Evolutionary conservation across 1,140 invertebrate species (phyloP), one percentile per base, ranked within the genome.

Genomic region (Pseudobourletiella spinata): DNA sequence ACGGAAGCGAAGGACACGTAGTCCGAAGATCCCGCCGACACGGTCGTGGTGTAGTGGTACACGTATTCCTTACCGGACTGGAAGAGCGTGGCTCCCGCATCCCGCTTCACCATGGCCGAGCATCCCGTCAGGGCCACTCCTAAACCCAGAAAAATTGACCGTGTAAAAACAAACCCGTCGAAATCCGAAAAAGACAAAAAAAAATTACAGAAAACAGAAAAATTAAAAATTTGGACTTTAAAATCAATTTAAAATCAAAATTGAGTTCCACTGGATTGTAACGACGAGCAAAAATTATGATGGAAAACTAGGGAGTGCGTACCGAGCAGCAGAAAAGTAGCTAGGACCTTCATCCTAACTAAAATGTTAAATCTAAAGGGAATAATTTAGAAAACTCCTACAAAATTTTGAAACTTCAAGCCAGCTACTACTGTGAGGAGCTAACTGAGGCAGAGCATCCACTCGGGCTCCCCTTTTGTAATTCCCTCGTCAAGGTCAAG

Each of bases 1-100:
- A 46, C 42, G 22, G 64, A 66, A 3, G 61, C 64, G 26, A 64
- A 69, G 22, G 39, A 26, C 15, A 64, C 55, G 55, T 69, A 69
- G 39, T 69, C 67, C 4, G 46, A 35, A 4, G 67, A 66, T 20
- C 67, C 67, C 24, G 67, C 64, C 2, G 44, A 11, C n/a, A 66
- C 42, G 2, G 48, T 24, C 11, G 64, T 32, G 4, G 25, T n/a
- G 48, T 61, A 69, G 14, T 50, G 20, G 61, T 69, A 69, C 8
- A 64, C 35, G 50, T 66, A 66, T 51, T 69, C 67, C 48, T 66
- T 66, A 6, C 67, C 67, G 18, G 54, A 44, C 16, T 61, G 51
- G 51, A 66, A 63, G 28, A 67, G 54, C 52, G 42, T 44, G 18
- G 42, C n/a, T 20, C 61, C 57, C 35, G 46, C 65, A 61, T 55